Evolutionary conservation across 2,113 vertebrate genomes (phyloP), one percentile per base, ranked within the genome.

Genomic region (Caranx melampygus): DNA sequence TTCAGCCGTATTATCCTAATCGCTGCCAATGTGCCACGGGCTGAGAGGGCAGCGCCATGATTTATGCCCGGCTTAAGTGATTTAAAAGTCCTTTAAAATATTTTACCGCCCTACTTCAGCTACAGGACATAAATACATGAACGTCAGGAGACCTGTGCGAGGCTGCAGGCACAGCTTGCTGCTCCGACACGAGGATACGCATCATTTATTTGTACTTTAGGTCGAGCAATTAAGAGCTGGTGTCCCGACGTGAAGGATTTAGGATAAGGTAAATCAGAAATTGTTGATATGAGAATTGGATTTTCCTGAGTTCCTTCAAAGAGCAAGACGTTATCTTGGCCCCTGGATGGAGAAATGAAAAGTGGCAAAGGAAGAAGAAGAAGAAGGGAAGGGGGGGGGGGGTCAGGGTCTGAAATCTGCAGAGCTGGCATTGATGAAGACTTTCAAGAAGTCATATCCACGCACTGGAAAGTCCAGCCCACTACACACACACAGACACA

Each of bases 71-170:
- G 75, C 10, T 84, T 79, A 88, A 89, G 75, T 87, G 88, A 92
- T 91, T 93, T 88, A 89, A 89, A 92, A 87, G 75, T 85, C 83
- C 80, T 89, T 91, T 69, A 76, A 85, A 91, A 84, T 74, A 79
- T 82, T 89, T 88, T 61, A 85, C 81, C 63, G 62, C 45, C 62
- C 69, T 61, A 69, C 40, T 84, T 74, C 83, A 86, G 58, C 55
- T 73, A 44, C 54, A 66, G 60, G 74, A 67, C 33, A 57, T 60
- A 84, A 72, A 75, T 26, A 47, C 40, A 75, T 3, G 52, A 51
- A 82, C 31, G 3, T 59, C 69, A 87, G 73, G 58, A 76, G 60
- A 78, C 20, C 34, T 31, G 42, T 49, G 40, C 47, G 68, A 65
- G 45, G 67, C 63, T 62, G 66, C 54, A 65, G 21, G 57, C 70